A percentile compares a stretch with the other conserved stretches of the same genome.
phyloP scores from a whole-genome alignment of 1,140 invertebrate species.

The Oncopeltus fasciatus region DNA sequence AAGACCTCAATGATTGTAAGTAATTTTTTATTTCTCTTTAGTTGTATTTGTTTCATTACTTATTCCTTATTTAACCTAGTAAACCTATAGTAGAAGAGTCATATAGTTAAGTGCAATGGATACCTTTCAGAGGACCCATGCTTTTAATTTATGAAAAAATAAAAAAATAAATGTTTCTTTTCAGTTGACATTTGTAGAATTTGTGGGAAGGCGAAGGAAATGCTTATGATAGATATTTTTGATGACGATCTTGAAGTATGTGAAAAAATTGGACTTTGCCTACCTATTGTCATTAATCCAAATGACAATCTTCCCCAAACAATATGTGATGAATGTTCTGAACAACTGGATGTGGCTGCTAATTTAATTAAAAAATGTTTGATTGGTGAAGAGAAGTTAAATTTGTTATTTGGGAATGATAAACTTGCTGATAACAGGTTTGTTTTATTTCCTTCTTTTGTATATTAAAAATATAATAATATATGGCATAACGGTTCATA shows the following conservation, averaged over 20 bases:
- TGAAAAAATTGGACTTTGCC: slow-evolving; percentile 7
- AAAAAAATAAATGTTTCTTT: too few relatives aligned
- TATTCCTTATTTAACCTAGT: not conserved
- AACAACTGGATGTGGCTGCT: not conserved
- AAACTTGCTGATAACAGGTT: too few relatives aligned
- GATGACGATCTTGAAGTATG: not conserved
- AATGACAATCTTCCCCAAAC: not conserved
- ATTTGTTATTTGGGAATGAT: not conserved
- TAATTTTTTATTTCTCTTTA: not conserved
- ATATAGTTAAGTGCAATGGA: too few relatives aligned
- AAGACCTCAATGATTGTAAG: not conserved
- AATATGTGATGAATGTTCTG: not conserved
- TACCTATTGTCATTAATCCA: not conserved
- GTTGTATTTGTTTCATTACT: not conserved
- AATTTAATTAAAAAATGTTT: not conserved
- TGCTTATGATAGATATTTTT: not conserved
- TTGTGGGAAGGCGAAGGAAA: not conserved
- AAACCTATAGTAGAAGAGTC: too few relatives aligned
- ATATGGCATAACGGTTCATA: too few relatives aligned
- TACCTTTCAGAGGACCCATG: too few relatives aligned
- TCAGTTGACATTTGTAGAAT: slow-evolving; percentile 1
- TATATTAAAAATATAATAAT: too few relatives aligned
- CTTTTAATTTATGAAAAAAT: too few relatives aligned
- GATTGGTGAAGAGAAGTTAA: not conserved
- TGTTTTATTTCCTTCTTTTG: too few relatives aligned